A percentile compares a stretch with the other conserved stretches of the same genome.
These are phyloP conservation scores for Empis livida DNA, from an alignment of 2,888 invertebrate species.

Conservation along the genomic window DNA sequence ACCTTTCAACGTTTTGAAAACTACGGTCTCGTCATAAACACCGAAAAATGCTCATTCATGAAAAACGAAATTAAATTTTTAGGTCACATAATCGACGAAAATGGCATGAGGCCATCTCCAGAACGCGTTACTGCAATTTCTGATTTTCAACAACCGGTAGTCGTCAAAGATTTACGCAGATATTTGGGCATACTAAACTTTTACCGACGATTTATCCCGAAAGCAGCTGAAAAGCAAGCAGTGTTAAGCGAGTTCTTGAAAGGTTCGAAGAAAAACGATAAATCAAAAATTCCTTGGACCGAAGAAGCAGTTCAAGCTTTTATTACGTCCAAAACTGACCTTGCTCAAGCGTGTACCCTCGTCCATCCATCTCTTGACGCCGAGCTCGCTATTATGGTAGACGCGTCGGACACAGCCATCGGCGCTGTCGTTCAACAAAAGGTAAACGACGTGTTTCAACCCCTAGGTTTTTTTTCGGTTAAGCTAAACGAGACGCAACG, in stretches of 20 bases:
- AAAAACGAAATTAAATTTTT: not conserved
- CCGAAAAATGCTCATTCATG: not conserved
- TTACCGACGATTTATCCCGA: not conserved
- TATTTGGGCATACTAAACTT: constrained; percentile 4
- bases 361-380: constrained; percentile 1
- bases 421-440: constrained; percentile 3
- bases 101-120: not conserved
- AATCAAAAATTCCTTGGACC: constrained; percentile 3
- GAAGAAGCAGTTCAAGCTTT: constrained; percentile 1
- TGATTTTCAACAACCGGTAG: constrained; percentile 1
- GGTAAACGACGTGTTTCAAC: constrained; percentile 1
- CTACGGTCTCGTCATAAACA: not conserved
- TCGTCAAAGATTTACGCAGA: not conserved
- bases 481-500: not conserved
- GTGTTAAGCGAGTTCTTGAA: constrained; percentile 1
- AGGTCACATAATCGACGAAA: not conserved
- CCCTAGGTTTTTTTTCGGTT: constrained; percentile 3
- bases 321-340: constrained; percentile 4
- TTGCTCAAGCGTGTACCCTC: constrained; percentile 4
- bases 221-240: constrained; percentile 2
- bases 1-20: not conserved
- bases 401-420: constrained; percentile 4
- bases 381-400: not conserved
- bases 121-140: constrained; percentile 1
- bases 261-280: constrained; percentile 6